Evolutionary conservation across 2,113 vertebrate species (phyloP).

Genomic region (Mystacornis crossleyi): DNA sequence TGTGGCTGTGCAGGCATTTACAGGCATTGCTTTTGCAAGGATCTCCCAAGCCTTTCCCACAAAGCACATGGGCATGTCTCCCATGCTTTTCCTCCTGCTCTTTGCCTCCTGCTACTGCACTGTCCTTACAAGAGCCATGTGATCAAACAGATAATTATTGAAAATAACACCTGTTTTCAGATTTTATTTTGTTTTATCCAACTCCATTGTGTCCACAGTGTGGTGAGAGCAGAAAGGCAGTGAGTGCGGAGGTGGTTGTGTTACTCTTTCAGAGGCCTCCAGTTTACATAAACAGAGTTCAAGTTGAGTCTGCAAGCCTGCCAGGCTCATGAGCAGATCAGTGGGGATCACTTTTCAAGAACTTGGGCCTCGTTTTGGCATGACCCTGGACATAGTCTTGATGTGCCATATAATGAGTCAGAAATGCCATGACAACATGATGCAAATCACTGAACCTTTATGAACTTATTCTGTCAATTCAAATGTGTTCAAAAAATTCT

Average conservation of each 20-base stretch:
- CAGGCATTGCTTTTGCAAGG: neutral
- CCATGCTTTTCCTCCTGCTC: neutral
- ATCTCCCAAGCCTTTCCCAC: neutral
- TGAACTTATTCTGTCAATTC: neutral
- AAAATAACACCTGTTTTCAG: neutral
- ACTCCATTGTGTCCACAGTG: neutral
- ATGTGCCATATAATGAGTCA: neutral
- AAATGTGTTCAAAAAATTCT: neutral
- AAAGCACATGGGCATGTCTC: fast-evolving
- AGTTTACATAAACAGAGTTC: neutral
- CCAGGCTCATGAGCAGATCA: neutral
- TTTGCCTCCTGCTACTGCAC: neutral
- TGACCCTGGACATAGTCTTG: neutral
- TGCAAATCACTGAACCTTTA: neutral
- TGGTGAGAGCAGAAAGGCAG: neutral
- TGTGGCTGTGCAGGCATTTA: neutral
- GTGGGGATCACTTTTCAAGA: neutral
- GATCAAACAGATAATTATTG: neutral
- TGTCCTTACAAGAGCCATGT: neutral
- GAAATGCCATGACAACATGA: neutral
- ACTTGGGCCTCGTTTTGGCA: neutral
- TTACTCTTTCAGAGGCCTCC: neutral
- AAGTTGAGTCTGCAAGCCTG: neutral
- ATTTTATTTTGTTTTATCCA: neutral
- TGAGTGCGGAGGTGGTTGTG: neutral